Evolutionary conservation across 2,113 vertebrate species (phyloP).

Genomic region (Myotis brandtii): DNA sequence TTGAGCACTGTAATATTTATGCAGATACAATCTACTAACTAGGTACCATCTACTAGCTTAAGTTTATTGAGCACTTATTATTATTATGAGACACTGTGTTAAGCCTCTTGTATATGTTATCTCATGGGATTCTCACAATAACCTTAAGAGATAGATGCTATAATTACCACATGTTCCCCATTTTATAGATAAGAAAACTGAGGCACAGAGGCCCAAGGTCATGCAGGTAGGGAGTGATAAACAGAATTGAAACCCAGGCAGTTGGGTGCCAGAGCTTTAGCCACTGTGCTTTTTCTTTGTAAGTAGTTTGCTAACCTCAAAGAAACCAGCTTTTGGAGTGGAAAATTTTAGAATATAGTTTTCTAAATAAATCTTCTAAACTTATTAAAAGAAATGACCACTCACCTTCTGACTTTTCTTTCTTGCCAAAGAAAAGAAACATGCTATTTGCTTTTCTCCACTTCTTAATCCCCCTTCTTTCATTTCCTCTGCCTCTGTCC

Average conservation of each 20-base stretch:
- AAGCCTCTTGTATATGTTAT: neutral
- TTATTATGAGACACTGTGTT: neutral
- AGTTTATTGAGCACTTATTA: neutral
- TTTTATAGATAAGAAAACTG: slow-evolving; percentile 48
- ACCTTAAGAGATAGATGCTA: neutral
- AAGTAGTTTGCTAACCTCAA: slow-evolving; percentile 18
- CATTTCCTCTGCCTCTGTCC: neutral
- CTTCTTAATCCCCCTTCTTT: slow-evolving; percentile 27
- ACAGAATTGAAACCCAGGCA: neutral
- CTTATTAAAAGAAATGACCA: slow-evolving; percentile 24
- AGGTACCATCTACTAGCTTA: neutral
- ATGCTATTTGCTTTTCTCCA: neutral
- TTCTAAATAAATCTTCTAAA: slow-evolving; percentile 37
- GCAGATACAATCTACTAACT: neutral
- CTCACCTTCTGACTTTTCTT: slow-evolving; percentile 30
- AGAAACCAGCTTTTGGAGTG: slow-evolving; percentile 38
- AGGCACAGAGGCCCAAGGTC: neutral
- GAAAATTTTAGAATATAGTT: neutral
- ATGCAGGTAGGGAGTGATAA: neutral
- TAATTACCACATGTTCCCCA: neutral
- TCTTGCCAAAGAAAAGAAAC: slow-evolving; percentile 27
- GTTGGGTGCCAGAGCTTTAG: neutral
- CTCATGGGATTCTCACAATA: neutral
- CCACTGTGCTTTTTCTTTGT: neutral
- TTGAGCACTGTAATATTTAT: slow-evolving; percentile 8